These are phyloP conservation scores for Gymnoscelis rufifasciata DNA, from an alignment of 2,888 invertebrate genomes.

Conservation along the genomic window DNA sequence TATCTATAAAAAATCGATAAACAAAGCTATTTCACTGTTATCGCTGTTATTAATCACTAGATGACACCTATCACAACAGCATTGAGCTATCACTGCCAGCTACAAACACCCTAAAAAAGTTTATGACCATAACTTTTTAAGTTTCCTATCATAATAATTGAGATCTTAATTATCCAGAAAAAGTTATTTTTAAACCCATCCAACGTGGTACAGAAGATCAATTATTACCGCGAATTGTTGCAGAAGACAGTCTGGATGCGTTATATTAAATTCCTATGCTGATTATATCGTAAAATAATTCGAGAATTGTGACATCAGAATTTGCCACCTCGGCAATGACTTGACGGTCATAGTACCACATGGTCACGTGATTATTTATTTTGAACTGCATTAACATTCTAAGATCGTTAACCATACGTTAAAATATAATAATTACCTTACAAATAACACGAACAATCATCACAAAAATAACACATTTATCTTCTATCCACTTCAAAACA, in stretches of 20 bases:
- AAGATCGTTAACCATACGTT: slow-evolving; percentile 1
- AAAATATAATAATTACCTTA: slow-evolving; percentile 58
- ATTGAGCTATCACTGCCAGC: not conserved
- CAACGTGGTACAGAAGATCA: not conserved
- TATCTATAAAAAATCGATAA: too few species aligned
- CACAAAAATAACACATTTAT: slow-evolving; percentile 74
- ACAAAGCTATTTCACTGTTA: too few species aligned
- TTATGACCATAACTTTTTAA: slow-evolving; percentile 16
- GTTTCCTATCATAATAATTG: not conserved
- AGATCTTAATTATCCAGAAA: not conserved
- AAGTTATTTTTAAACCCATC: not conserved
- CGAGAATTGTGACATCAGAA: slow-evolving; percentile 54
- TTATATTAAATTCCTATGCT: not conserved
- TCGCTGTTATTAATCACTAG: too few species aligned
- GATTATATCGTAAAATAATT: slow-evolving; percentile 31
- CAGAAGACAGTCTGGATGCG: slow-evolving; percentile 10
- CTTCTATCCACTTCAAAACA: slow-evolving; percentile 73
- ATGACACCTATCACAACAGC: not conserved
- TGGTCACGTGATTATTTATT: slow-evolving; percentile 5
- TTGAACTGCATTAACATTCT: not conserved
- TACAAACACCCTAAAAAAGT: slow-evolving; percentile 17
- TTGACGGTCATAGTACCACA: slow-evolving; percentile 28
- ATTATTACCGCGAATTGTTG: not conserved
- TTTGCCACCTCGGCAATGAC: slow-evolving; percentile 72
- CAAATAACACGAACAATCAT: slow-evolving; percentile 72